Evolutionary conservation across 2,797 vertebrate species (phyloP), one percentile per base, ranked within the genome.

Genomic region (Rhadinocentrus ornatus): DNA sequence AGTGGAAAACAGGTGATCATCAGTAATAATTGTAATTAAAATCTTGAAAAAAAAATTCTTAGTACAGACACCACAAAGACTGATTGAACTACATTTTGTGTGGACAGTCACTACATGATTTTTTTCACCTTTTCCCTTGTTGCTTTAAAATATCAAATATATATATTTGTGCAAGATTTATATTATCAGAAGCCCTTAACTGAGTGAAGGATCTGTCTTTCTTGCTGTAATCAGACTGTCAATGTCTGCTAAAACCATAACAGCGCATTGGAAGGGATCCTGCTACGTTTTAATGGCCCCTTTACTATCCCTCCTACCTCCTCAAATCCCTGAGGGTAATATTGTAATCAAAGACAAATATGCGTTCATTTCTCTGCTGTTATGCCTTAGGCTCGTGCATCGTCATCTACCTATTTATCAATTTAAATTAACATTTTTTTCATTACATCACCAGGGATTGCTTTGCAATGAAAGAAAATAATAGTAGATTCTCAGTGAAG

Each of bases 1-100:
- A 99, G 98, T 90, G 98, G 98, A 78, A 99, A 99, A 77, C 97
- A 99, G 96, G 98, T 99, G 92, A 78, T 64, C 66, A 55, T 55
- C n/a, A 58, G 7, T 24, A 66, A 7, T 41, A 24, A 46, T 32
- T 37, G 6, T 10, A 29, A 61, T 24, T n/a, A 44, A 61, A 26
- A 68, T 26, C 8, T 20, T 44, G 4, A 46, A 22, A n/a, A n/a
- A n/a, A n/a, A n/a, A n/a, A n/a, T n/a, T 50, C 8, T 35, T 37
- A 22, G 15, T 41, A 52, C 31, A 56, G 48, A 32, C 11, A 75
- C 24, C 34, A 53, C 9, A 9, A 44, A 26, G 20, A 46, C 46
- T 16, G 15, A n/a, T 31, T 16, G 34, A 13, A 22, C 29, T 48
- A 26, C n/a, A 71, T 48, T 44, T 37, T 27, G 3, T 26, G 3